Base-by-base conservation (phyloP, 2,797 vertebrate genomes). In the Heliangelus exortis region DNA sequence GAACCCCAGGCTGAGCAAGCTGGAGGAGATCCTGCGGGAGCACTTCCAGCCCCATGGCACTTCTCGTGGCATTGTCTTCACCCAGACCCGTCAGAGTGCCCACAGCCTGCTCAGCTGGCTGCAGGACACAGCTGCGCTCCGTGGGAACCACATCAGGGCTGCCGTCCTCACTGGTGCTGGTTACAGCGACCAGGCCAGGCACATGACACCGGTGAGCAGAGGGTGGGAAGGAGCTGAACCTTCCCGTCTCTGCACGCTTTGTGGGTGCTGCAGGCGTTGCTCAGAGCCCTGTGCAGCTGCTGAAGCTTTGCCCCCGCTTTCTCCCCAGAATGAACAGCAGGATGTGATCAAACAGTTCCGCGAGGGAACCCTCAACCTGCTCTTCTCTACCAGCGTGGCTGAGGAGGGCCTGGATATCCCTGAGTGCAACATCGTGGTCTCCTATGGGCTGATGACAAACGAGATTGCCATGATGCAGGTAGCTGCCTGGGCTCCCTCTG, bases 321-420 rank as follows among this genome's bases (percentile, higher is more conserved):
- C 15, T 25, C 55, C 47, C 15, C 83, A 99, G 99, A 94, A 80
- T 0, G 95, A 98, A 77, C 99, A 99, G 91, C 96, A 96, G 47
- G 96, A 97, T 0, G 98, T 98, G 4, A 99, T 99, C 95, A 74
- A 62, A 7, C 92, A 43, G 10, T 99, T 99, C 97, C 98, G 98
- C 2, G 0, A 20, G 0, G 98, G 98, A 29, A 2, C 6, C 5
- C 93, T 99, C 93, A 99, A 99, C 97, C 98, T 99, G 59, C 98
- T 99, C 57, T 98, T 99, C 96, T 98, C 99, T 76, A 99, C 99
- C 25, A 99, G 98, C 0, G 98, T 99, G 94, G 99, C 98, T 0
- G 99, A 99, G 92, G 99, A 99, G 95, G 99, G 99, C 28, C 97
- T 99, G 33, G 99, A 99, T 93, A 99, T 99, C 81, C 98, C 98